phyloP scores from a whole-genome alignment of 2,888 invertebrate species.

The Thelaira solivaga region DNA sequence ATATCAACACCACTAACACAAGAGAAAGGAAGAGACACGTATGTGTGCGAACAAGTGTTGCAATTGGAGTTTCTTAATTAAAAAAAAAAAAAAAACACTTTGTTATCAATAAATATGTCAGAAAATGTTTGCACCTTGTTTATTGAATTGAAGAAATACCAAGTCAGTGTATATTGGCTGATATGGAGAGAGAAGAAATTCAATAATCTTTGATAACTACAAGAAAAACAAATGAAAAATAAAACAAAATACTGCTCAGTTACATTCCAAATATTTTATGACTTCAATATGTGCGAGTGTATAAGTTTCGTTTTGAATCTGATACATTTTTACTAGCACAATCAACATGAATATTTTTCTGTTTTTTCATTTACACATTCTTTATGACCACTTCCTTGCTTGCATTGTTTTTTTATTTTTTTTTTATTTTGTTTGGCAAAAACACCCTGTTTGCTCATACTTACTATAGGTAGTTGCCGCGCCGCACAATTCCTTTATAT shows the following conservation, averaged over 20 bases:
- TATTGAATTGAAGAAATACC: neutral
- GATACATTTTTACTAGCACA: conserved; percentile 19
- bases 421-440: neutral
- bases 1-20: too few species aligned
- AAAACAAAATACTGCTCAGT: neutral
- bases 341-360: neutral
- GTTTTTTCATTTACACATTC: conserved; percentile 4
- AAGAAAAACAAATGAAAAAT: neutral
- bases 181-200: neutral
- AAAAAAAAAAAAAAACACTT: conserved; percentile 30
- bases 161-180: neutral
- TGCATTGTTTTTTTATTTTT: neutral
- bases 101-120: conserved; percentile 17
- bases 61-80: conserved; percentile 49
- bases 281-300: conserved; percentile 21
- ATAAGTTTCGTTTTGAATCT: conserved; percentile 30
- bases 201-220: conserved; percentile 15
- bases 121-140: conserved; percentile 37
- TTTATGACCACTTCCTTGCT: conserved; percentile 12
- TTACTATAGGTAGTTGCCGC: neutral
- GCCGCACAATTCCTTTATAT: neutral
- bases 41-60: conserved; percentile 35
- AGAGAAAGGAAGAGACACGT: neutral
- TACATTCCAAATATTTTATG: conserved; percentile 18
- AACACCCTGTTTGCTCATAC: neutral